These are phyloP conservation scores for Rhagonycha fulva DNA, from an alignment of 2,888 invertebrate genomes.

Conservation along the genomic window DNA sequence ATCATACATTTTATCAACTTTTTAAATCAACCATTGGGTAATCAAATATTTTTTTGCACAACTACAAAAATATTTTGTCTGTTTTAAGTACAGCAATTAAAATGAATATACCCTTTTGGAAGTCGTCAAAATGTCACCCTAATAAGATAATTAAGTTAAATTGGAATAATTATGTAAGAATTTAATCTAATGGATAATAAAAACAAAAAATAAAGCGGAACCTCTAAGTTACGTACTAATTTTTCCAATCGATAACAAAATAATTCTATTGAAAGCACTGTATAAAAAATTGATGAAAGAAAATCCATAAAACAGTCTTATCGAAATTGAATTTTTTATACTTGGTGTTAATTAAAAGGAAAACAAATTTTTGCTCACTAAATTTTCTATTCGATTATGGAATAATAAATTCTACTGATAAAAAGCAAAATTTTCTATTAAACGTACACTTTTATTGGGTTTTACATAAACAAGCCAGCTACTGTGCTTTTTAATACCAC, in stretches of 20 bases:
- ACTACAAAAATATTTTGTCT: not conserved
- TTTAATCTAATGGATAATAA: not conserved
- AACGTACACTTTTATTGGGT: conserved; percentile 13
- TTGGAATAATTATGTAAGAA: not conserved
- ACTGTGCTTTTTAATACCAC: conserved; percentile 18
- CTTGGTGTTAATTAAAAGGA: not conserved
- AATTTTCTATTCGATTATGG: not conserved
- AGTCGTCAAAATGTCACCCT: not conserved
- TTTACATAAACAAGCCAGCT: conserved; percentile 23
- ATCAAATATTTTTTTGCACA: not conserved
- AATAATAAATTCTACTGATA: not conserved
- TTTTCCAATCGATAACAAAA: not conserved
- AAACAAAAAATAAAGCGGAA: not conserved
- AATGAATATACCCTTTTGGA: not conserved
- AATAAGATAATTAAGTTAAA: not conserved
- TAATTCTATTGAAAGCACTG: not conserved
- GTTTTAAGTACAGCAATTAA: not conserved
- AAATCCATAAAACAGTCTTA: not conserved
- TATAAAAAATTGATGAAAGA: not conserved
- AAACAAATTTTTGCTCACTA: not conserved
- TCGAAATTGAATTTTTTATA: not conserved
- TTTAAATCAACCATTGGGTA: not conserved
- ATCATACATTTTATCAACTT: not conserved
- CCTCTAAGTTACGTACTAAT: not conserved
- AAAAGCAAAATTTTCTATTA: conserved; percentile 16